These are phyloP conservation scores for Gnathonemus echidnorhynchus DNA, from an alignment of 2,113 vertebrate genomes.

Conservation along the genomic window DNA sequence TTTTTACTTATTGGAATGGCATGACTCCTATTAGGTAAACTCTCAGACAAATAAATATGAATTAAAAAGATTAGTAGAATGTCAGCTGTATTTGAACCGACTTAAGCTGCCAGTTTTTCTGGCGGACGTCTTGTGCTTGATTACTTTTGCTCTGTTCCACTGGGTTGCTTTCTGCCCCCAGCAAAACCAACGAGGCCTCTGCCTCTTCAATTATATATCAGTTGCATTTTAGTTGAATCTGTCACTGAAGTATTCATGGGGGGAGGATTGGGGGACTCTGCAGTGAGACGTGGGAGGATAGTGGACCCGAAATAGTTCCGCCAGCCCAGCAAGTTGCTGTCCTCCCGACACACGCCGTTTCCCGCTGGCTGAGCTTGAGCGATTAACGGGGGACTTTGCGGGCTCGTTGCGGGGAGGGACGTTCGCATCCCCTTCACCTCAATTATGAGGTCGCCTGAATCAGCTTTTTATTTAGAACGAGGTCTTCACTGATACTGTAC, in stretches of 20 bases:
- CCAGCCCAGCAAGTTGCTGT: constrained; percentile 38
- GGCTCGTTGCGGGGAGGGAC: neutral
- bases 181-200: neutral
- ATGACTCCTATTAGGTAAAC: neutral
- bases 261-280: constrained; percentile 40
- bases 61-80: neutral
- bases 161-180: neutral
- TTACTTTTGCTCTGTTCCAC: constrained; percentile 6
- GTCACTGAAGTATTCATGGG: constrained; percentile 48
- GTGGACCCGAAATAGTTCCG: constrained; percentile 34
- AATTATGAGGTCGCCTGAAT: neutral
- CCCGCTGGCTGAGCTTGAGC: neutral
- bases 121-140: neutral
- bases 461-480: neutral
- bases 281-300: constrained; percentile 28
- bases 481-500: neutral
- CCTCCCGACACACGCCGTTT: constrained; percentile 21
- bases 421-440: neutral
- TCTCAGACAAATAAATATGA: neutral
- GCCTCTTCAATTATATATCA: constrained; percentile 51
- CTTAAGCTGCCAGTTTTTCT: neutral
- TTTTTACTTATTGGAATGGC: neutral
- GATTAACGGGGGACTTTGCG: neutral
- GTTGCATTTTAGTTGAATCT: constrained; percentile 35
- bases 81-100: neutral